Conservation (phyloP, 2,888 invertebrate genomes). For the Ornithoptera priamus region DNA sequence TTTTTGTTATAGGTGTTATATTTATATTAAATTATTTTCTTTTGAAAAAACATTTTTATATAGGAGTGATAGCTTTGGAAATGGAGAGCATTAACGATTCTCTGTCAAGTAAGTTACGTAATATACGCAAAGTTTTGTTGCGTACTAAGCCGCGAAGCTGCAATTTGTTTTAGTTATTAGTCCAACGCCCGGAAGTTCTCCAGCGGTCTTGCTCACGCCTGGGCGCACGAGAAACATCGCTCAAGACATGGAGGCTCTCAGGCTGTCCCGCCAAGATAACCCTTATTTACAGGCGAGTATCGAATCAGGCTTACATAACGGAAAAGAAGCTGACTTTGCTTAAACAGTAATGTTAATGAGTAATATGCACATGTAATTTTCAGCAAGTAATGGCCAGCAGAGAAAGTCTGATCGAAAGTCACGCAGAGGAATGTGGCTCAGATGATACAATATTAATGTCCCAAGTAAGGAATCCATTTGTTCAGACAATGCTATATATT, state of each 20-base stretch:
- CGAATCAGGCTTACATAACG: slow-evolving; percentile 20
- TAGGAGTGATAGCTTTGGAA: slow-evolving; percentile 12
- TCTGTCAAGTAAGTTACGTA: slow-evolving; percentile 56
- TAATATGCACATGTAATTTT: slow-evolving; percentile 36
- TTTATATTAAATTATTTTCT: background rate
- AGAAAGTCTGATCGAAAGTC: slow-evolving; percentile 87
- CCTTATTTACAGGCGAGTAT: slow-evolving; percentile 87
- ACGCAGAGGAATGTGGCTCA: slow-evolving; percentile 85
- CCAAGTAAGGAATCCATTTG: slow-evolving; percentile 74
- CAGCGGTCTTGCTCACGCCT: slow-evolving; percentile 85
- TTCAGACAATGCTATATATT: background rate
- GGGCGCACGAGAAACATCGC: slow-evolving; percentile 88
- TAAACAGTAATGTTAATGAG: slow-evolving; percentile 3
- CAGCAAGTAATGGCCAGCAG: slow-evolving; percentile 89
- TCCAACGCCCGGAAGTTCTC: slow-evolving; percentile 58
- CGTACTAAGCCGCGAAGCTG: background rate
- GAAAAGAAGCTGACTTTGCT: slow-evolving; percentile 9
- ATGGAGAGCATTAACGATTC: slow-evolving; percentile 73
- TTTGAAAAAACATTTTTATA: background rate
- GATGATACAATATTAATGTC: slow-evolving; percentile 89
- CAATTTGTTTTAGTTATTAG: slow-evolving; percentile 50
- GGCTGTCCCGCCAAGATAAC: slow-evolving; percentile 90
- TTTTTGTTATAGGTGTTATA: background rate
- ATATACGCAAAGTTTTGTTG: background rate
- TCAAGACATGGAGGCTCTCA: slow-evolving; percentile 90